Conservation (phyloP, 2,888 invertebrate genomes). For the Amiota mariae region DNA sequence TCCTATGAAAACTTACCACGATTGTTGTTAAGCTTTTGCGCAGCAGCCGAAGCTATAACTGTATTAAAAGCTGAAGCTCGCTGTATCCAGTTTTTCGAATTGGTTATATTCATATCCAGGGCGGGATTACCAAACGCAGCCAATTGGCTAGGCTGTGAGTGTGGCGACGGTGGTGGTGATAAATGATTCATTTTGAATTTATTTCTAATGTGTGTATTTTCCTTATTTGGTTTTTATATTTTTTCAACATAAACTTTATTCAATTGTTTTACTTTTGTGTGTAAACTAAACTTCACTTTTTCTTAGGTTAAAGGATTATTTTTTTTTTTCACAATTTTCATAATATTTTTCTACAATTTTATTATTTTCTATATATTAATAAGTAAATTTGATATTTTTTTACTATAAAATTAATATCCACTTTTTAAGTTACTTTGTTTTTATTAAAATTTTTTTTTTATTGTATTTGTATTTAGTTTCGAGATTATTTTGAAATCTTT, state of each 20-base stretch:
- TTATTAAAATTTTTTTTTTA: background rate
- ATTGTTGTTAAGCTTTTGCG: slow-evolving; percentile 68
- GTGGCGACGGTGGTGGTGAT: slow-evolving; percentile 73
- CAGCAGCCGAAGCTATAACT: slow-evolving; percentile 71
- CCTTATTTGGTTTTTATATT: slow-evolving; percentile 32
- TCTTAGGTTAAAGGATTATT: too few relatives aligned
- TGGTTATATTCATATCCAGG: slow-evolving; percentile 60
- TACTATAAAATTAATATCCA: background rate
- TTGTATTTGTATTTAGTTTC: background rate
- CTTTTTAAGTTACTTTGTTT: background rate
- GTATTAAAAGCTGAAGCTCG: slow-evolving; percentile 72
- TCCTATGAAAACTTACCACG: slow-evolving; percentile 62
- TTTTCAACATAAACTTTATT: too few relatives aligned
- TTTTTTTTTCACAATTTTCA: slow-evolving; percentile 13
- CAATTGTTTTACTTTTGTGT: too few relatives aligned
- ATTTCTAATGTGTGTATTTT: background rate
- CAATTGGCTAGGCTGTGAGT: slow-evolving; percentile 67
- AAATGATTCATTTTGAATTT: slow-evolving; percentile 70
- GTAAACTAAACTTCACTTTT: too few relatives aligned
- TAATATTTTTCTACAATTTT: too few relatives aligned
- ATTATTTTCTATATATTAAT: too few relatives aligned
- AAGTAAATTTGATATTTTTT: too few relatives aligned
- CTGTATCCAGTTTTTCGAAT: slow-evolving; percentile 72
- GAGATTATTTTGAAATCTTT: background rate
- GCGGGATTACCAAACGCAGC: slow-evolving; percentile 59